These are phyloP conservation scores for Oreonectes daqikongensis DNA, from an alignment of 2,797 vertebrate species.

Conservation along the genomic window DNA sequence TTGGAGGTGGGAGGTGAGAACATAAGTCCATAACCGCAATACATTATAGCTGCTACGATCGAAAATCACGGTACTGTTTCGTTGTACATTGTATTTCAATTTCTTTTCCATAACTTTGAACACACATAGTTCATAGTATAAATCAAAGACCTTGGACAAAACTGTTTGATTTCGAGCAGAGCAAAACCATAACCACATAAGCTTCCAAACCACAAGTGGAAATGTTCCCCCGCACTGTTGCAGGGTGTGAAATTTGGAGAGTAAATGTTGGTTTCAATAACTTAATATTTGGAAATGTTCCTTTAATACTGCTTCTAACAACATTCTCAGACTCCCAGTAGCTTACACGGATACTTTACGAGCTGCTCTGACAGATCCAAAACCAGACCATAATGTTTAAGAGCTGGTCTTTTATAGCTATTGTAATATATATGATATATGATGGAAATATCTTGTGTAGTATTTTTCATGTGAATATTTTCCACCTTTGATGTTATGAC, in stretches of 20 bases:
- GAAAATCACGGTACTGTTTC: conserved; percentile 16
- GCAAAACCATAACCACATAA: conserved; percentile 4
- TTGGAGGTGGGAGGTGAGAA: conserved; percentile 87
- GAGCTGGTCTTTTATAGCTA: background rate
- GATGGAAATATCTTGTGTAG: background rate
- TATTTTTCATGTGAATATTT: background rate
- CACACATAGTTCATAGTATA: conserved; percentile 11
- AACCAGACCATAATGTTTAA: conserved; percentile 6
- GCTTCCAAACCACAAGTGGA: conserved; percentile 28
- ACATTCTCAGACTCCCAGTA: conserved; percentile 21
- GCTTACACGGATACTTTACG: conserved; percentile 13
- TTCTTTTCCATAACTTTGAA: conserved; percentile 26
- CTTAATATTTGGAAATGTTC: conserved; percentile 7
- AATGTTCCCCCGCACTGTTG: conserved; percentile 5
- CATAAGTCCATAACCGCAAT: background rate
- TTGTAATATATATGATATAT: background rate
- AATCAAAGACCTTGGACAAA: conserved; percentile 11
- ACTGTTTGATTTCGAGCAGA: conserved; percentile 29
- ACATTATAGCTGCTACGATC: conserved; percentile 1
- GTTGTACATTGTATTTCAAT: conserved; percentile 20
- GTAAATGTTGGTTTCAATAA: conserved; percentile 10
- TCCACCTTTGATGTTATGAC: background rate
- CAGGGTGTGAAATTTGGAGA: conserved; percentile 28
- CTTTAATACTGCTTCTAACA: conserved; percentile 6
- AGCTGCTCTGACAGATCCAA: conserved; percentile 3